phyloP scores from a whole-genome alignment of 2,888 invertebrate species.

The Sympetrum striolatum region DNA sequence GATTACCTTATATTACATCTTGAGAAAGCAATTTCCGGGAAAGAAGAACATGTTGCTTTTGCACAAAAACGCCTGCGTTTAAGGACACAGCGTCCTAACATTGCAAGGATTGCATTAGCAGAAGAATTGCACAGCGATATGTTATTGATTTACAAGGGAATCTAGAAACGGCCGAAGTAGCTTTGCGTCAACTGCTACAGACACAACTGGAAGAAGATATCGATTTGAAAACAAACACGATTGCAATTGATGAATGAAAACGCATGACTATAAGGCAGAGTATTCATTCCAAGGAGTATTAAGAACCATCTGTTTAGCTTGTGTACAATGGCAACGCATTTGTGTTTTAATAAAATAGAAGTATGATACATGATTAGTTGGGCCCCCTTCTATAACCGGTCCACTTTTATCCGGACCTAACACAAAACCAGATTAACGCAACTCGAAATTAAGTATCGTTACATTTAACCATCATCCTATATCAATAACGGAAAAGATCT shows the following conservation, averaged over 20 bases:
- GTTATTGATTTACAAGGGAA: conserved; percentile 73
- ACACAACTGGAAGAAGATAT: conserved; percentile 91
- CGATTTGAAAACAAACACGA: conserved; percentile 86
- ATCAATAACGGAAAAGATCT: no score
- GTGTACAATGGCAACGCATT: not conserved
- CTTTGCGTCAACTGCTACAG: conserved; percentile 81
- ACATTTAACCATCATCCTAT: no score
- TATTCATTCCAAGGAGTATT: conserved; percentile 79
- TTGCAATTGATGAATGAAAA: conserved; percentile 93
- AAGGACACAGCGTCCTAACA: conserved; percentile 79
- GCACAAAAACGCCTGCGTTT: conserved; percentile 85
- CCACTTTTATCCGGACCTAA: no score
- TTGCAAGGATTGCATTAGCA: conserved; percentile 70
- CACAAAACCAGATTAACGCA: no score
- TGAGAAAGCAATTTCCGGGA: conserved; percentile 80
- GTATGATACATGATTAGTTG: no score
- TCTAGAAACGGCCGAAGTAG: conserved; percentile 75
- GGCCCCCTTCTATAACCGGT: no score
- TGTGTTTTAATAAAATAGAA: no score
- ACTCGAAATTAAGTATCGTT: no score
- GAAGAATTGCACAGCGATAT: conserved; percentile 75
- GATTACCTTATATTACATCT: conserved; percentile 75
- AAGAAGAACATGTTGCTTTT: conserved; percentile 81
- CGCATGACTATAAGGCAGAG: conserved; percentile 81
- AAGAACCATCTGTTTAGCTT: conserved; percentile 52